These are phyloP conservation scores for Tetramorium simillimum DNA, from an alignment of 1,140 invertebrate species.

Conservation along the genomic window DNA sequence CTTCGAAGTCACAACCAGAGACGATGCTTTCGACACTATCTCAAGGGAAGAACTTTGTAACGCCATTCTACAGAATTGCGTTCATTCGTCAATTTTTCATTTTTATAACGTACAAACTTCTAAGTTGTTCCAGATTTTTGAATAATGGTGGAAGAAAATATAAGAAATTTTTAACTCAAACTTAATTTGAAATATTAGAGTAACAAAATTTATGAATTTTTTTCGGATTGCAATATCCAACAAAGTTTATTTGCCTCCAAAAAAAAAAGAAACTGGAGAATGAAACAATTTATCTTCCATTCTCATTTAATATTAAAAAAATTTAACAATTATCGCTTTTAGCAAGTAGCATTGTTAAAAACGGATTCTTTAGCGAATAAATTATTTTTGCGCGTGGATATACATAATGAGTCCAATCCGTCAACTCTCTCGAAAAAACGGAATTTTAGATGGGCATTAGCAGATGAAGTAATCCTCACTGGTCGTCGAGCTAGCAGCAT, in stretches of 20 bases:
- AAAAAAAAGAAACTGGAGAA: not conserved
- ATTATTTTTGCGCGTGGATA: constrained; percentile 23
- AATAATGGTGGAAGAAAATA: not conserved
- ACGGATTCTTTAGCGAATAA: not conserved
- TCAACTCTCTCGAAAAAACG: constrained; percentile 21
- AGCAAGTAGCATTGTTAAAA: not conserved
- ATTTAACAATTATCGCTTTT: not conserved
- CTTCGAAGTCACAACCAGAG: constrained; percentile 24
- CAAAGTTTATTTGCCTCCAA: no score
- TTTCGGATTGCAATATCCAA: not conserved
- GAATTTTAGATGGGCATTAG: constrained; percentile 41
- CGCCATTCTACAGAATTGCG: constrained; percentile 14
- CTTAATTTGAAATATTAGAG: not conserved
- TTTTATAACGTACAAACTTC: not conserved
- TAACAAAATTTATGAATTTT: not conserved
- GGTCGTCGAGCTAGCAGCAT: not conserved
- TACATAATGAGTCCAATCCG: constrained; percentile 26
- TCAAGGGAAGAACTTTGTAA: constrained; percentile 36
- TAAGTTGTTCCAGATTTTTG: not conserved
- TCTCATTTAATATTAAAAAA: not conserved
- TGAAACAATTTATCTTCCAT: not conserved
- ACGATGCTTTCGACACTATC: constrained; percentile 48
- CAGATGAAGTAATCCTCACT: constrained; percentile 50
- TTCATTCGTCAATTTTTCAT: not conserved
- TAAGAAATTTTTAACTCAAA: not conserved